Conservation (phyloP, 2,888 invertebrate genomes). For the Sisyra nigra region DNA sequence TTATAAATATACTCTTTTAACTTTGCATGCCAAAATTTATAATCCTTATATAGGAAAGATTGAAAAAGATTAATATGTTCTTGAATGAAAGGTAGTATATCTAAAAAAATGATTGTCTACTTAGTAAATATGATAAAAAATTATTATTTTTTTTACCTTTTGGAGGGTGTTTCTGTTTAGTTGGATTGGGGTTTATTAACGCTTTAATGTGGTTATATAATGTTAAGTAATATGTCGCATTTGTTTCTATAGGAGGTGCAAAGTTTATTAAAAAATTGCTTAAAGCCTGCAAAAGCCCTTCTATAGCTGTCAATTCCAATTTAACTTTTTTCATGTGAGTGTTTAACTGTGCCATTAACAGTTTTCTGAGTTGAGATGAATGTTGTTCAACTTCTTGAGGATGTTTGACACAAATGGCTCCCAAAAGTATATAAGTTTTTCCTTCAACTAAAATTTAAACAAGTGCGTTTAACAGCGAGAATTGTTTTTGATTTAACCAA, state of each 20-base stretch:
- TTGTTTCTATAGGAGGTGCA: conserved; percentile 12
- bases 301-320: conserved; percentile 15
- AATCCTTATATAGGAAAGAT: too few relatives aligned
- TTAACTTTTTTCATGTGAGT: neutral
- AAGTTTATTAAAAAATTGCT: conserved; percentile 15
- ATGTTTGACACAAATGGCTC: conserved; percentile 19
- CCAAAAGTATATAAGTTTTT: conserved; percentile 18
- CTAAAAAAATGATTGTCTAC: too few relatives aligned
- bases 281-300: conserved; percentile 16
- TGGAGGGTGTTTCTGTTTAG: conserved; percentile 13
- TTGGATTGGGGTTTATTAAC: conserved; percentile 13
- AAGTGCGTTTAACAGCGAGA: too few relatives aligned
- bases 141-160: too few relatives aligned
- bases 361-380: conserved; percentile 11
- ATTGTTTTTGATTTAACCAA: too few relatives aligned
- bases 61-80: too few relatives aligned
- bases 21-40: too few relatives aligned
- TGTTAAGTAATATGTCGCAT: conserved; percentile 12
- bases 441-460: conserved; percentile 21
- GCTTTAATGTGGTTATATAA: conserved; percentile 16
- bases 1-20: too few relatives aligned
- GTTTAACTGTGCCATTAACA: neutral
- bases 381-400: conserved; percentile 16
- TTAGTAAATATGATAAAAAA: too few relatives aligned
- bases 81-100: too few relatives aligned